A percentile compares a stretch with the other conserved stretches of the same genome.
phyloP scores from a whole-genome alignment of 2,113 vertebrate genomes.

The Procavia capensis region DNA sequence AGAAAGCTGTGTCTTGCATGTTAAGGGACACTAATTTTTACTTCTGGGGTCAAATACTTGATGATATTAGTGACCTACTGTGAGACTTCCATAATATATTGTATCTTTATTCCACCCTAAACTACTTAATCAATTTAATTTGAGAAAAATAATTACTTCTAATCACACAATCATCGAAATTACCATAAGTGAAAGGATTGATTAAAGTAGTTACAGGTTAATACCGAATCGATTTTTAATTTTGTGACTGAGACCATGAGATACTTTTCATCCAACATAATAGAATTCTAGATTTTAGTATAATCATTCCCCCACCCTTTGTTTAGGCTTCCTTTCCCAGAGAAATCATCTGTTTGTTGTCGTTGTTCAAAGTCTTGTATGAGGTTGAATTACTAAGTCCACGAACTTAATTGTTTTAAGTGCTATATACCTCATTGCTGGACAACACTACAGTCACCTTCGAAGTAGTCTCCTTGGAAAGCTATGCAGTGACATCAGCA shows the following conservation, averaged over 20 bases:
- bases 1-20: slow-evolving; percentile 58
- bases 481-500: too few relatives aligned
- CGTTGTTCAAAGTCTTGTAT: not conserved
- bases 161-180: not conserved
- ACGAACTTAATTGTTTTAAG: too few relatives aligned
- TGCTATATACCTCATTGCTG: too few relatives aligned
- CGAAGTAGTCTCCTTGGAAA: too few relatives aligned
- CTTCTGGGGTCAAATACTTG: not conserved
- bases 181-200: not conserved
- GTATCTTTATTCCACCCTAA: not conserved
- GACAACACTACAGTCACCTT: too few relatives aligned
- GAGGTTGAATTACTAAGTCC: too few relatives aligned
- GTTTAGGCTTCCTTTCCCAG: not conserved
- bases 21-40: slow-evolving; percentile 67
- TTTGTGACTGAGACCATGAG: not conserved
- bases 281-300: not conserved
- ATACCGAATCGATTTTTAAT: not conserved
- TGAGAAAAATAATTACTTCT: not conserved
- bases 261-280: slow-evolving; percentile 25
- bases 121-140: slow-evolving; percentile 15
- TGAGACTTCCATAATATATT: not conserved
- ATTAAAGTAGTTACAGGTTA: not conserved
- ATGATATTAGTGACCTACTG: slow-evolving; percentile 16
- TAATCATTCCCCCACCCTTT: not conserved
- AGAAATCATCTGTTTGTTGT: not conserved